Evolutionary conservation across 2,113 vertebrate genomes (phyloP), one percentile per base, ranked within the genome.

Genomic region (Calidris pugnax): DNA sequence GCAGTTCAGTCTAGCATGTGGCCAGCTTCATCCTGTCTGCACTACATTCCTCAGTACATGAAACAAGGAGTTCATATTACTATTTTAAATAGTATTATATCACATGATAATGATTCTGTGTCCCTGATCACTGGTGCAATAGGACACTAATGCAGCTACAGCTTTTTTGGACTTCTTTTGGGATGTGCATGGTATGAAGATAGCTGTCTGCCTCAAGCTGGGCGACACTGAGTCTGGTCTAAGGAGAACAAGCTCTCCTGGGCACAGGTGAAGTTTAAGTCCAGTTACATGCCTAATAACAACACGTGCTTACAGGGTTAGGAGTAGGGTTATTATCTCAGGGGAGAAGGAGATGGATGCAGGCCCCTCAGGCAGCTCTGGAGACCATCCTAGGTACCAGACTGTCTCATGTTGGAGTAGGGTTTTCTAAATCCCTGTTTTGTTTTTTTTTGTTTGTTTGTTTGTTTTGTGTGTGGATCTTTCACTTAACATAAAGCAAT

Each of bases 271-370:
- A 74, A 43, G 14, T 24, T 57, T 71, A 43, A 92, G 48, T 43
- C 33, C n/a, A 48, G 48, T 48, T 48, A 48, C 48, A 48, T 47
- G 18, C 10, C 35, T 73, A 16, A 55, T 35, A 24, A 32, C 3
- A 7, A 7, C 9, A 12, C 0, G 0, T 72, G 43, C 51, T 64
- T 23, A 12, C 10, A 69, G 48, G 18, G 20, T n/a, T 47, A 43
- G 66, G 21, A 16, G 7, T 20, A 32, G 20, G 6, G 14, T 62
- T 83, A 15, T n/a, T 71, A 32, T 50, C 16, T 89, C 33, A 4
- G 16, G 27, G 12, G 5, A 60, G 26, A 63, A 82, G 57, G 37
- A 69, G 53, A 11, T 27, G 27, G 41, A 79, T 35, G 27, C 14
- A 87, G 43, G 12, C 16, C 15, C 57, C 53, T 62, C 56, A 45